Base-by-base conservation (phyloP, 2,888 invertebrate species). In the Eugnorisma glareosa region DNA sequence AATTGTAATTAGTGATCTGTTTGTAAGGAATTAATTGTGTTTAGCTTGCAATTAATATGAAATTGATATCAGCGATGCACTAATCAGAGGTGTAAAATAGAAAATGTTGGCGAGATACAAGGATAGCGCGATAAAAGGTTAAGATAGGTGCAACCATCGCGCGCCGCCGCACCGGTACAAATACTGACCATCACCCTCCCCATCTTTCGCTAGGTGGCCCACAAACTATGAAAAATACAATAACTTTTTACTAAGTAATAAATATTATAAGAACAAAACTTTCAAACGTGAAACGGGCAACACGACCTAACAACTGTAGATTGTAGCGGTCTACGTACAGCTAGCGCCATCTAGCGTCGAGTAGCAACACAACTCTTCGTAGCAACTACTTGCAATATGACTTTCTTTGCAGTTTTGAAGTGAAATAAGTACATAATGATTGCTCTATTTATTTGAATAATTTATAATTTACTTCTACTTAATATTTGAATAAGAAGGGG, bases 311-410 rank as follows among this genome's bases (percentile, higher is more conserved):
- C 18, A 3, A 18, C 18, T 0, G 21, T 31, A n/a, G 37, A 48
- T n/a, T n/a, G n/a, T n/a, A n/a, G n/a, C n/a, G 28, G 21, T 69
- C 71, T 67, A 21, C 35, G 31, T 24, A 90, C 91, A 48, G 11
- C 82, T 91, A 90, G 67, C 94, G 95, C 94, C 95, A 96, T 94
- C 96, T 94, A 90, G 87, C 87, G 90, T 67, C 89, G 93, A 93
- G 92, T 94, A 94, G 95, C 67, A 31, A 74, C 54, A 93, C 85
- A 54, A 77, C 61, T 54, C 40, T 13, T 24, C 21, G 68, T 45
- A 57, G 24, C 48, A 51, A 68, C 40, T 64, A 48, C 21, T 67
- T 67, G 13, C 1, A n/a, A 1, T 35, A 24, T 5, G 8, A 24
- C 13, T 48, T 54, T n/a, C 3, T 35, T 54, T 40, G 11, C 31